Base-by-base conservation (phyloP, 2,888 invertebrate species). In the Agrochola lychnidis region DNA sequence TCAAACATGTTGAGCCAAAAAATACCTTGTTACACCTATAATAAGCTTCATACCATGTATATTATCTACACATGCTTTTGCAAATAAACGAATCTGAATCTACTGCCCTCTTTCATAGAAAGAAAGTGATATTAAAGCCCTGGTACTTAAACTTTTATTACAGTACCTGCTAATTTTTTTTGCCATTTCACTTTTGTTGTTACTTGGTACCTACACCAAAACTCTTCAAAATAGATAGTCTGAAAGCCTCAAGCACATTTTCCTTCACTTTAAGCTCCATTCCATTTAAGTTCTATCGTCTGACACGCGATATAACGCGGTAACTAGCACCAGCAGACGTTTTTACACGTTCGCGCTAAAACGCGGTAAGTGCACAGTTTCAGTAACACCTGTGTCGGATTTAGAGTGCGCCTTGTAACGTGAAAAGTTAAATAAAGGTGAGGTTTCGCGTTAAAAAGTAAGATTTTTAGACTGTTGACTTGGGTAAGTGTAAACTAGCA, bases 351-450 rank as follows among this genome's bases (percentile, higher is more conserved):
- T 62, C 36, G 16, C 76, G 78, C 73, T 85, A 82, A 82, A 84
- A 83, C 81, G 73, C 25, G 64, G 77, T 82, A 76, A 87, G 87
- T 81, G 87, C 82, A 64, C 59, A 69, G 68, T 78, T 77, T 82
- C 63, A 59, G 64, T 12, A 62, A 70, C 87, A 87, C 87, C 87
- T 87, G 87, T 59, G 76, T 36, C 69, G 56, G 83, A 64, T 80
- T 74, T 63, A 73, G 66, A 81, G 73, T 66, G 70, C 63, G 64
- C 67, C 57, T 36, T 62, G 42, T 36, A 40, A 66, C 68, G 16
- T 59, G 62, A 22, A 70, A 83, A 67, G n/a, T 72, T 70, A 75
- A 51, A 48, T 48, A 53, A 62, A 45, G 22, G 22, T 68, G 30
- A 63, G 40, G 56, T 45, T 70, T 48, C 9, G 9, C 12, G 56